Percentiles rank a stretch among this genome's conserved stretches.
Conservation (phyloP, 2,113 vertebrate genomes). For the Trichechus manatus region DNA sequence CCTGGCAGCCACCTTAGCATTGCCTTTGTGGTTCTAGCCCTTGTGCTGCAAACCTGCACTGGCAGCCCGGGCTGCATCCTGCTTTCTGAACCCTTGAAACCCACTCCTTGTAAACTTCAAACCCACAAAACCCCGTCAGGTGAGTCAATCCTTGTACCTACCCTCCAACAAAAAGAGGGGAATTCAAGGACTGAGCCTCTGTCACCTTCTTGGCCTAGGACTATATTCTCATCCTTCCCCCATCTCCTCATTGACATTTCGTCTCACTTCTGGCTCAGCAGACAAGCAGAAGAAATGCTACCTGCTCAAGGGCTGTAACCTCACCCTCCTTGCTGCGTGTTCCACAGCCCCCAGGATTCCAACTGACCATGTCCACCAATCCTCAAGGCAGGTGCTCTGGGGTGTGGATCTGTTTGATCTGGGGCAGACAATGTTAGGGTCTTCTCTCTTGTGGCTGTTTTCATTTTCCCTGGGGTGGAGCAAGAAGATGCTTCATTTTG, state of each 20-base stretch:
- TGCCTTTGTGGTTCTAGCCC: not conserved
- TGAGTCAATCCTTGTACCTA: not conserved
- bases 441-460: not conserved
- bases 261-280: not conserved
- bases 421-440: not conserved
- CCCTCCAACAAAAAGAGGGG: not conserved
- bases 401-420: not conserved
- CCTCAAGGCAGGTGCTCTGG: not conserved
- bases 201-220: not conserved
- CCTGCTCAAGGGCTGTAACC: not conserved
- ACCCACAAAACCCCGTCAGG: not conserved
- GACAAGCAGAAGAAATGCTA: not conserved
- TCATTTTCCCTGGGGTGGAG: not conserved
- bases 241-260: too few species aligned
- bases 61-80: not conserved
- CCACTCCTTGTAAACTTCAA: not conserved
- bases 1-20: not conserved
- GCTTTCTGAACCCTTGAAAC: not conserved
- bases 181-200: not conserved
- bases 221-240: not conserved
- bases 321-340: not conserved
- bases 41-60: not conserved
- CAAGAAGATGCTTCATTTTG: not conserved
- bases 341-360: not conserved
- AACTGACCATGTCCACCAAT: not conserved